Evolutionary conservation across 1,140 invertebrate species (phyloP).

Genomic region (Plutomurus gul): DNA sequence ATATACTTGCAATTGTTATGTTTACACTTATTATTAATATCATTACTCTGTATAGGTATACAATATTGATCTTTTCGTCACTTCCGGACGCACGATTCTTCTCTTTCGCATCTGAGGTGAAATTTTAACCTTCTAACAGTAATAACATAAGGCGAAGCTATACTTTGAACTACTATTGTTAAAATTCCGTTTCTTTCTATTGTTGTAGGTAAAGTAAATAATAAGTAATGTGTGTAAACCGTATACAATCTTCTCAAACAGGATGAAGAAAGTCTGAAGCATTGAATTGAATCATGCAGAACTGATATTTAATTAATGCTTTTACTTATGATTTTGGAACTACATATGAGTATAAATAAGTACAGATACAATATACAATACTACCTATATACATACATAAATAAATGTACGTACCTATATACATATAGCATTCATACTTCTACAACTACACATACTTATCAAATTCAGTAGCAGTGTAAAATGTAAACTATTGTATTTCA

Average conservation of each 20-base stretch:
- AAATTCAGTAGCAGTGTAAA: no score
- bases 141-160: no score
- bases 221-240: background rate
- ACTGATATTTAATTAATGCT: slow-evolving; percentile 25
- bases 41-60: no score
- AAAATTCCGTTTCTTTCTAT: background rate
- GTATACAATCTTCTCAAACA: slow-evolving; percentile 23
- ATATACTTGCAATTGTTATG: no score
- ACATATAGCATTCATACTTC: background rate
- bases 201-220: background rate
- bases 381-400: background rate
- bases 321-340: slow-evolving; percentile 19
- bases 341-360: slow-evolving; percentile 11
- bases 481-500: no score
- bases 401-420: background rate
- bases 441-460: background rate
- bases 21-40: no score
- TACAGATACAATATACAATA: background rate
- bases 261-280: slow-evolving; percentile 28
- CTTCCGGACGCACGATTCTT: no score
- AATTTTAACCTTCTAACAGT: background rate
- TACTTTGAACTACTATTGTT: background rate
- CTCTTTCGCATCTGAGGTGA: no score
- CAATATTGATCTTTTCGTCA: no score
- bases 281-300: slow-evolving; percentile 29